phyloP scores from a whole-genome alignment of 1,140 invertebrate species.

The Apocrypta bakeri region DNA sequence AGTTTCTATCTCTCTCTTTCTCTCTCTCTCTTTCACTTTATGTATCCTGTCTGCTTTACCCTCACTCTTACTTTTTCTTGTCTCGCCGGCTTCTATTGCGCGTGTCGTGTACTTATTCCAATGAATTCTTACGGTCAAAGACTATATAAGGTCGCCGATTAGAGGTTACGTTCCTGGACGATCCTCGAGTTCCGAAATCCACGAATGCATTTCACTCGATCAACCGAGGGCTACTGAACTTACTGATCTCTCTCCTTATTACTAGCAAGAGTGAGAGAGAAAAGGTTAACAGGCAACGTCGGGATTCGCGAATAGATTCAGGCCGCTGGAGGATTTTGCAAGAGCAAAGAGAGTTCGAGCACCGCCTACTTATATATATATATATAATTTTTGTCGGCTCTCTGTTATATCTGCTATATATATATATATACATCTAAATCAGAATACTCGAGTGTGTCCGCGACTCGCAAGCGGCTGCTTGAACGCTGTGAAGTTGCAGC shows the following conservation, averaged over 20 bases:
- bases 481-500: not conserved
- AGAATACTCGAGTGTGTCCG: too few relatives aligned
- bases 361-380: not conserved
- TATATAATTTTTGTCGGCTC: too few relatives aligned
- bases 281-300: not conserved
- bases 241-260: not conserved
- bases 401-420: too few relatives aligned
- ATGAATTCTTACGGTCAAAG: too few relatives aligned
- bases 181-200: not conserved
- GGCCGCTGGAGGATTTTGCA: not conserved
- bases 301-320: not conserved
- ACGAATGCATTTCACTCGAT: slow-evolving; percentile 13
- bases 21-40: too few relatives aligned
- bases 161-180: not conserved
- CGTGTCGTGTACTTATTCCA: too few relatives aligned
- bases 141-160: not conserved
- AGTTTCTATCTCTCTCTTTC: not conserved
- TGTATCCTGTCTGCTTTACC: not conserved
- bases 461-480: too few relatives aligned
- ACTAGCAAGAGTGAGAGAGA: not conserved
- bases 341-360: not conserved
- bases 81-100: not conserved
- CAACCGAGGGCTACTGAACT: not conserved
- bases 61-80: too few relatives aligned
- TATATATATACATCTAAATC: too few relatives aligned